Percentiles rank a stretch among this genome's conserved stretches.
Evolutionary conservation across 2,113 vertebrate genomes (phyloP).

Genomic region (Odontophorus gujanensis): DNA sequence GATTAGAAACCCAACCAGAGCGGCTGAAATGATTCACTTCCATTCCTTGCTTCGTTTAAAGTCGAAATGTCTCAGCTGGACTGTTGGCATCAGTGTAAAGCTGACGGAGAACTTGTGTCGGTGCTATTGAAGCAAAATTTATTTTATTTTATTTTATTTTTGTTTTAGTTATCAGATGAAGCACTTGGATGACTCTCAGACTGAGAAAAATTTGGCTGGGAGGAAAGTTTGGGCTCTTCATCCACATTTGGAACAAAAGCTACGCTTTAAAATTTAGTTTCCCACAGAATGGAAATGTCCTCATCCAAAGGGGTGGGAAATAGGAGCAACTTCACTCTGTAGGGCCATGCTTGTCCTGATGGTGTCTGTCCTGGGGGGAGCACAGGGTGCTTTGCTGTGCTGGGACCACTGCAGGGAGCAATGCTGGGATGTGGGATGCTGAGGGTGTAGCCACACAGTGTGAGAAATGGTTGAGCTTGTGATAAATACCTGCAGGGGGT

Average conservation of each 20-base stretch:
- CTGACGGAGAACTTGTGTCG: not conserved
- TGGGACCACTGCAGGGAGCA: no score
- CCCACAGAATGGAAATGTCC: slow-evolving; percentile 34
- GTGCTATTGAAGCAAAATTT: not conserved
- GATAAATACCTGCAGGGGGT: not conserved
- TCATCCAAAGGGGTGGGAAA: slow-evolving; percentile 11
- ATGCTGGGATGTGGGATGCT: not conserved
- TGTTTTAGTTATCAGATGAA: not conserved
- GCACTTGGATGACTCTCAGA: not conserved
- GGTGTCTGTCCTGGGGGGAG: slow-evolving; percentile 45
- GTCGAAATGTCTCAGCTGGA: slow-evolving; percentile 23
- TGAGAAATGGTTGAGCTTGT: not conserved
- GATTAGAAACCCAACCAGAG: no score
- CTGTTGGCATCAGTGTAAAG: not conserved
- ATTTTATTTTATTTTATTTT: not conserved
- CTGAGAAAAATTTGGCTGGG: no score
- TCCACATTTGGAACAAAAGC: slow-evolving; percentile 3
- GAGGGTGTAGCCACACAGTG: not conserved
- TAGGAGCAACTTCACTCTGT: not conserved
- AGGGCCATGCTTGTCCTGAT: slow-evolving; percentile 40
- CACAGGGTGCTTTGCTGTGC: not conserved
- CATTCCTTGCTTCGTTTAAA: slow-evolving; percentile 15
- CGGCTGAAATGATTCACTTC: slow-evolving; percentile 6
- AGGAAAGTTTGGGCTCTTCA: not conserved
- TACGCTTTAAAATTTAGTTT: not conserved